phyloP scores from a whole-genome alignment of 2,113 vertebrate genomes.

The Excalfactoria chinensis region DNA sequence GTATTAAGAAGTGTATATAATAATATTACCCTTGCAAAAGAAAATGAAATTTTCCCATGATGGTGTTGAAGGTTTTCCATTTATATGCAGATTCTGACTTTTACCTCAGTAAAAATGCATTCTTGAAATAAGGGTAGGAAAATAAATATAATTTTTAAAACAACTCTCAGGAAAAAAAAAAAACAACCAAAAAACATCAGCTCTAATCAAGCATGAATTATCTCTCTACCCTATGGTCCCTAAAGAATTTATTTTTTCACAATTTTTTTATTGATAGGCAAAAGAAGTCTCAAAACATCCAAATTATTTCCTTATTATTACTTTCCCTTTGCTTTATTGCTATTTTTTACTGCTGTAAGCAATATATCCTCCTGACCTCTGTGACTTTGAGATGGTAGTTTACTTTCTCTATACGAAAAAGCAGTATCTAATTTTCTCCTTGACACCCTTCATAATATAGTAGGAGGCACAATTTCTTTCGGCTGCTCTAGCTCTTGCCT shows the following conservation, averaged over 20 bases:
- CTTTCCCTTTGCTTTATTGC: background rate
- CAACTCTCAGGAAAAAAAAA: background rate
- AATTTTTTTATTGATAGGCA: background rate
- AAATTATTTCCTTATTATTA: background rate
- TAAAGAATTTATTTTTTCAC: background rate
- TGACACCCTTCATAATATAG: background rate
- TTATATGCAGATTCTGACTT: constrained; percentile 63
- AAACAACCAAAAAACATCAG: background rate
- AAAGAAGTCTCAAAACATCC: background rate
- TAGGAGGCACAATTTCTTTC: background rate
- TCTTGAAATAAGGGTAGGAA: constrained; percentile 40
- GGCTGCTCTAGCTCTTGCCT: background rate
- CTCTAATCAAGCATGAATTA: constrained; percentile 22
- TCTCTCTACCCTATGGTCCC: background rate
- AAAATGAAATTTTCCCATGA: constrained; percentile 49
- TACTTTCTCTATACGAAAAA: background rate
- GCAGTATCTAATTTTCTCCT: background rate
- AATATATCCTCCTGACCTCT: background rate
- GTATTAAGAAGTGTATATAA: constrained; percentile 32
- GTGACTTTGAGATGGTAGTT: background rate
- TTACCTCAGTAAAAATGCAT: constrained; percentile 30
- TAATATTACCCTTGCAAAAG: constrained; percentile 23
- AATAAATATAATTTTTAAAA: background rate
- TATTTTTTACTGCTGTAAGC: background rate
- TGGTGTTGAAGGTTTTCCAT: constrained; percentile 42